Conservation (phyloP, 2,797 vertebrate species). For the Semaprochilodus insignis region DNA sequence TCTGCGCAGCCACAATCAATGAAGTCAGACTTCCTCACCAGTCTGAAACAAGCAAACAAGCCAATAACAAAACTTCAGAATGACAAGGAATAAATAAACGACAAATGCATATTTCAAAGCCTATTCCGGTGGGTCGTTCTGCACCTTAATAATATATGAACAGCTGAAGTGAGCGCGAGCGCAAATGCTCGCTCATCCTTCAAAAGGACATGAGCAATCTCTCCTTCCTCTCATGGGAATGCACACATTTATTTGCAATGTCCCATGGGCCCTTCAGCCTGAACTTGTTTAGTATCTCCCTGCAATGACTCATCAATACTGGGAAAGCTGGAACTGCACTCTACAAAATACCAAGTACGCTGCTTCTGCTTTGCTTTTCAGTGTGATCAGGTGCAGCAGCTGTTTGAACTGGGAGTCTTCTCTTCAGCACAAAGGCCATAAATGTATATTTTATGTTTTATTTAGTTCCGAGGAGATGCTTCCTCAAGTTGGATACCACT, state of each 20-base stretch:
- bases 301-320: conserved; percentile 50
- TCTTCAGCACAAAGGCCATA: not conserved
- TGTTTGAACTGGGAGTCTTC: conserved; percentile 16
- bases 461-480: too few species aligned
- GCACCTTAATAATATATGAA: conserved; percentile 32
- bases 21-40: not conserved
- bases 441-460: too few species aligned
- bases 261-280: conserved; percentile 46
- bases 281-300: conserved; percentile 23
- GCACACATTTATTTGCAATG: conserved; percentile 38
- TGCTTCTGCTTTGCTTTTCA: conserved; percentile 37
- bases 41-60: not conserved
- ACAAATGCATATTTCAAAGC: conserved; percentile 26
- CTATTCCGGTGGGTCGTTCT: conserved; percentile 16
- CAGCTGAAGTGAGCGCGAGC: conserved; percentile 29
- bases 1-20: conserved; percentile 7
- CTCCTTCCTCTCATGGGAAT: conserved; percentile 30
- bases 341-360: conserved; percentile 32
- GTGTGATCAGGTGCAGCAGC: conserved; percentile 22
- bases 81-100: conserved; percentile 26
- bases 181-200: conserved; percentile 54
- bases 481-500: too few species aligned
- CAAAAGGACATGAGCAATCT: conserved; percentile 56
- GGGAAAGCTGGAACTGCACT: conserved; percentile 14
- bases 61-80: conserved; percentile 16